These are phyloP conservation scores for Manis crassicaudata DNA, from an alignment of 2,797 vertebrate genomes.

Conservation along the genomic window DNA sequence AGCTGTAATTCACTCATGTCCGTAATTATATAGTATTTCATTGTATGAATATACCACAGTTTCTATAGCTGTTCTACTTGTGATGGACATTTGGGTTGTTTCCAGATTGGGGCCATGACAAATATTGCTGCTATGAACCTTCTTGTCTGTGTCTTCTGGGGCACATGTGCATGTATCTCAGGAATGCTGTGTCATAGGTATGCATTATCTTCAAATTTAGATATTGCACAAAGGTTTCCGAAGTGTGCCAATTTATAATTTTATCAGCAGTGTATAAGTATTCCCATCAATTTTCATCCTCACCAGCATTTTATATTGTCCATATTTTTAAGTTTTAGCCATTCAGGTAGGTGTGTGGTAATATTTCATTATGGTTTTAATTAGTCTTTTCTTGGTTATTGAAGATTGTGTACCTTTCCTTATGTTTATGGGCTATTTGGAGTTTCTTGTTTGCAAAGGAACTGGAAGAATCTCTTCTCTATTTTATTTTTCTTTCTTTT, in stretches of 20 bases:
- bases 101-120: not conserved
- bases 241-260: not conserved
- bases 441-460: not conserved
- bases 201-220: not conserved
- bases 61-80: not conserved
- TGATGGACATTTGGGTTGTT: not conserved
- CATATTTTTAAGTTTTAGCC: not conserved
- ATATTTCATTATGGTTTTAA: slow-evolving; percentile 2
- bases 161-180: not conserved
- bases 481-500: not conserved
- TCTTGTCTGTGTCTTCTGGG: not conserved
- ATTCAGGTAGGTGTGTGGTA: not conserved
- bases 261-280: not conserved
- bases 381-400: not conserved
- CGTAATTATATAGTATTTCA: not conserved
- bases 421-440: not conserved
- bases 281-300: not conserved
- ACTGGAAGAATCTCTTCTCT: not conserved
- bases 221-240: not conserved
- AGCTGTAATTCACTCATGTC: not conserved
- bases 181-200: not conserved
- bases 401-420: not conserved
- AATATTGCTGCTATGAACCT: not conserved
- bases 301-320: not conserved
- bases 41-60: not conserved